Conservation (phyloP, 2,797 vertebrate species). For the Coranthus polyacanthus region DNA sequence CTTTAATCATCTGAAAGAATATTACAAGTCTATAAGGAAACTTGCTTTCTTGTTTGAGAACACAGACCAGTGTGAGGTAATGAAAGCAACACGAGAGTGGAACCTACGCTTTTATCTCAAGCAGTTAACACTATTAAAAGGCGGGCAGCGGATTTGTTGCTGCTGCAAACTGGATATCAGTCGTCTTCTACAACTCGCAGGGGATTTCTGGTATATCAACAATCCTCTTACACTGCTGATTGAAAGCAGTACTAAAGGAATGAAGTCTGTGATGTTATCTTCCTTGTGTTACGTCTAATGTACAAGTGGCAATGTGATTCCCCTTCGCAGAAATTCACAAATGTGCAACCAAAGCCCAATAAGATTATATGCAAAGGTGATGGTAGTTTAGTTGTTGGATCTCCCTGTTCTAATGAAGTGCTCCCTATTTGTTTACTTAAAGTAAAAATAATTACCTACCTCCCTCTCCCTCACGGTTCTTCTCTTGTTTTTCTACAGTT, state of each 20-base stretch:
- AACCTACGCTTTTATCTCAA: conserved; percentile 1
- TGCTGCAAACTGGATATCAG: conserved; percentile 7
- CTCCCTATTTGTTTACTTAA: conserved; percentile 6
- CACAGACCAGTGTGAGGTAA: too few species aligned
- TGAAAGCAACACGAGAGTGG: too few species aligned
- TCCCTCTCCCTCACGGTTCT: conserved; percentile 30
- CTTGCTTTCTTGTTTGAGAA: too few species aligned
- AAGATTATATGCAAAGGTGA: not conserved
- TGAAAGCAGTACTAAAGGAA: conserved; percentile 11
- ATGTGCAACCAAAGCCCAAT: not conserved
- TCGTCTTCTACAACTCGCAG: conserved; percentile 12
- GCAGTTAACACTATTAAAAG: not conserved
- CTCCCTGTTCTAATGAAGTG: conserved; percentile 35
- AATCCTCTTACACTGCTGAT: conserved; percentile 8
- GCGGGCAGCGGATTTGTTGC: not conserved
- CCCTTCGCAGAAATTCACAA: not conserved
- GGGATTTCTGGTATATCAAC: conserved; percentile 11
- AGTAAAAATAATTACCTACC: conserved; percentile 46
- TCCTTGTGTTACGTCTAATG: conserved; percentile 2
- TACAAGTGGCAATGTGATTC: conserved; percentile 9
- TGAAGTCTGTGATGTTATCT: conserved; percentile 6
- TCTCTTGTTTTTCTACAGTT: conserved; percentile 78
- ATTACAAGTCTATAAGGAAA: too few species aligned
- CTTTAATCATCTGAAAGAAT: too few species aligned
- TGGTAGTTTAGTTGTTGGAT: conserved; percentile 17